These are phyloP conservation scores for Tamandua tetradactyla DNA, from an alignment of 2,797 vertebrate genomes.

Conservation along the genomic window DNA sequence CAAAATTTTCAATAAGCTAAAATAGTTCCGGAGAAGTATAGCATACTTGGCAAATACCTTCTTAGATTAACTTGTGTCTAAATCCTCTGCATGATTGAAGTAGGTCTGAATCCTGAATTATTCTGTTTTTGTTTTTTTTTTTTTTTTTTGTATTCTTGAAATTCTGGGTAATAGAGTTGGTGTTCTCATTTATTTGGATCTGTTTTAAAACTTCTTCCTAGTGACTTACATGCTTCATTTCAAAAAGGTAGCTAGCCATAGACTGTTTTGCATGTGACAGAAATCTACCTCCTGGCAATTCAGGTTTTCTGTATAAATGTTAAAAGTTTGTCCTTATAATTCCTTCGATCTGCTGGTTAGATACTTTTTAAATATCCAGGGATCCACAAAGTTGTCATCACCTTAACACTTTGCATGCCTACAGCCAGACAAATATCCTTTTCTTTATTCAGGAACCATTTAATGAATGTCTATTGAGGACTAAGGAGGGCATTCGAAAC, in stretches of 20 bases:
- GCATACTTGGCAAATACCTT: not conserved
- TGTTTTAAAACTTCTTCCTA: not conserved
- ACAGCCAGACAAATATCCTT: not conserved
- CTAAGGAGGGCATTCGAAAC: not conserved
- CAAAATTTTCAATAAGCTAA: conserved; percentile 63
- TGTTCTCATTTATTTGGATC: not conserved
- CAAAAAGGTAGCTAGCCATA: not conserved
- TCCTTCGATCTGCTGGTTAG: conserved; percentile 8
- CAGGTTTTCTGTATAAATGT: not conserved
- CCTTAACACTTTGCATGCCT: not conserved
- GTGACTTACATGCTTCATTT: conserved; percentile 1
- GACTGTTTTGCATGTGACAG: not conserved
- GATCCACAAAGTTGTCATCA: not conserved
- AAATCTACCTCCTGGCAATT: not conserved
- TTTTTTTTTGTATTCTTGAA: not conserved
- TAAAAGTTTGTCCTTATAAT: not conserved
- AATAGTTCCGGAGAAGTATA: conserved; percentile 62
- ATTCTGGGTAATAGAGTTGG: not conserved
- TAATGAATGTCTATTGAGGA: not conserved
- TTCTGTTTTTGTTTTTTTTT: not conserved
- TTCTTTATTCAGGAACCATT: not conserved
- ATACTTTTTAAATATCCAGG: not conserved
- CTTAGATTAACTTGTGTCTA: not conserved
- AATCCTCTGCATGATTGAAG: not conserved
- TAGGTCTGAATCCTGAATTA: not conserved